Base-by-base conservation (phyloP, 2,113 vertebrate genomes). In the Cathartes aura region DNA sequence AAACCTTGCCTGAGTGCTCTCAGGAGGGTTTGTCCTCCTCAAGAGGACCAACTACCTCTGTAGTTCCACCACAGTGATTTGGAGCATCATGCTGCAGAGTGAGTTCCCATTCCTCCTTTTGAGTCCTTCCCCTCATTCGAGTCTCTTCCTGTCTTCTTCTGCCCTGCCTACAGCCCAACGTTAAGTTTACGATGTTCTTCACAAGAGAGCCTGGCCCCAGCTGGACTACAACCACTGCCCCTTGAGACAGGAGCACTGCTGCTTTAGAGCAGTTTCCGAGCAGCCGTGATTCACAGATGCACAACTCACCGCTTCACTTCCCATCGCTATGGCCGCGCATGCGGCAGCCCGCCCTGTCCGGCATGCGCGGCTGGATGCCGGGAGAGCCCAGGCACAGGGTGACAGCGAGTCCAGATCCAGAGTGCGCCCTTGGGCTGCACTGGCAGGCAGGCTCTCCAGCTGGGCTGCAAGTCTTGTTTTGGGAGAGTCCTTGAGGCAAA, bases 261-360 rank as follows among this genome's bases (percentile, higher is more conserved):
- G 5, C 36, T 29, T 16, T 5, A 19, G 36, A 63, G 56, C 47
- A 36, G 48, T 15, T 55, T 29, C 43, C 1, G 0, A 56, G 59
- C 36, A 71, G 26, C 58, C 8, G 2, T 32, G 14, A 17, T 15
- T 23, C 22, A 9, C 1, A 2, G 58, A 23, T 7, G n/a, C 12
- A 18, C 26, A 43, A n/a, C 36, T 48, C 50, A 12, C 17, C 1
- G 3, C 56, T 17, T 47, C 63, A 8, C 13, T 14, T n/a, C 30
- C 43, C 32, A 12, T 26, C 2, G 1, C 47, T 56, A 5, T 1
- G 1, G 26, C 19, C 7, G 0, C 1, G 1, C 2, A 0, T 10
- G 32, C 26, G 2, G 55, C 67, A 60, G 55, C 67, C 20, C 24
- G 43, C 43, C 15, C 1, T 3, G 11, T 20, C 58, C 30, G 47